Evolutionary conservation across 1,140 invertebrate species (phyloP).

Genomic region (Homalodisca vitripennis): DNA sequence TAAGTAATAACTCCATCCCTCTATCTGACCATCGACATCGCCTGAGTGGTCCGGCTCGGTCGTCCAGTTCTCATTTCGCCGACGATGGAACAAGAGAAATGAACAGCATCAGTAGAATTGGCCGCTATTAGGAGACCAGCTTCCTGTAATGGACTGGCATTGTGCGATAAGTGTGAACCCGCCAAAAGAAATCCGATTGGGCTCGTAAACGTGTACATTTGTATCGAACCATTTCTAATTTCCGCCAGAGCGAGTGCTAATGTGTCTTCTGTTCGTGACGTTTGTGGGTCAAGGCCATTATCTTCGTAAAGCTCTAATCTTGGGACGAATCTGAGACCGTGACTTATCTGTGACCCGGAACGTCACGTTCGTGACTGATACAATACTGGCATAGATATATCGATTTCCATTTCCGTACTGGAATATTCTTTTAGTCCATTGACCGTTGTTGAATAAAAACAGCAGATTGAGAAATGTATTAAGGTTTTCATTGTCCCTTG

Average conservation of each 20-base stretch:
- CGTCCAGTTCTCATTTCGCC: not conserved
- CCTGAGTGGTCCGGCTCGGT: not conserved
- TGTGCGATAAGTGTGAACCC: not conserved
- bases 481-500: too few species aligned
- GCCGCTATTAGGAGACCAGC: not conserved
- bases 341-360: too few species aligned
- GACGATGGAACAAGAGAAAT: not conserved
- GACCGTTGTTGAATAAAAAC: too few species aligned
- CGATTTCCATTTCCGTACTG: too few species aligned
- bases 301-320: too few species aligned
- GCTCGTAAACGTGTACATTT: not conserved
- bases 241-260: not conserved
- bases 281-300: not conserved
- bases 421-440: too few species aligned
- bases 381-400: too few species aligned
- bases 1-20: not conserved
- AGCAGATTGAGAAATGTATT: too few species aligned
- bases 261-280: not conserved
- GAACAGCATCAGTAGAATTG: not conserved
- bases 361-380: too few species aligned
- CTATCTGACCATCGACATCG: not conserved
- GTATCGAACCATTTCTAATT: not conserved
- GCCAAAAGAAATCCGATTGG: not conserved
- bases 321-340: not conserved
- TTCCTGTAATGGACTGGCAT: not conserved